Evolutionary conservation across 1,140 invertebrate genomes (phyloP), one percentile per base, ranked within the genome.

Genomic region (Euwallacea similis): DNA sequence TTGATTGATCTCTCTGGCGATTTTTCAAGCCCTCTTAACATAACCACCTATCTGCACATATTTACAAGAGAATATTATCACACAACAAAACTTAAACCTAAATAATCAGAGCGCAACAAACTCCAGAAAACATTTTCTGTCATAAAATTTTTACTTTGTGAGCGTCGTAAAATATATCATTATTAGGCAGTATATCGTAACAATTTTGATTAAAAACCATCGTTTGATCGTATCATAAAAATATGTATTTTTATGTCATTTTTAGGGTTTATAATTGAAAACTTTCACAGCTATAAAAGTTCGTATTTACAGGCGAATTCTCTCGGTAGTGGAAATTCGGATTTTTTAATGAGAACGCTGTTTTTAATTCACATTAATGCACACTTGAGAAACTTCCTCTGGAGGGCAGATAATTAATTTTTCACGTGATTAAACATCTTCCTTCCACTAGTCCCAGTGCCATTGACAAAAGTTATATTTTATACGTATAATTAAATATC

Each of bases 281-380:
- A 66, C n/a, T 56, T 56, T 66, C 65, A 66, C 65, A 66, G 65
- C 65, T 66, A 66, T 59, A 56, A 66, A 66, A 66, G 54, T 66
- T 55, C 21, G 11, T 66, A 66, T 66, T 66, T 66, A 66, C 65
- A 65, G 50, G 42, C 55, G 65, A 66, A 66, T 66, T 66, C 42
- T 59, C 10, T 58, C 7, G 21, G 21, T 33, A 33, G 21, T 58
- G 58, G 33, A 66, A 66, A 66, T 66, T 66, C 65, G 65, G 65
- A 66, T 66, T 66, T 58, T 50, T 56, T 56, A 56, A 61, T 41
- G 33, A 13, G 42, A 43, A 61, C 42, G 16, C 11, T 50, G 46
- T 50, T 50, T 50, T 50, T 50, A 50, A 50, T 50, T 50, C 46
- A 33, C 21, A 33, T 33, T 33, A 33, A 11, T 50, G 46, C 46